Evolutionary conservation across 2,888 invertebrate genomes (phyloP).

Genomic region (Eutolmus rufibarbis): DNA sequence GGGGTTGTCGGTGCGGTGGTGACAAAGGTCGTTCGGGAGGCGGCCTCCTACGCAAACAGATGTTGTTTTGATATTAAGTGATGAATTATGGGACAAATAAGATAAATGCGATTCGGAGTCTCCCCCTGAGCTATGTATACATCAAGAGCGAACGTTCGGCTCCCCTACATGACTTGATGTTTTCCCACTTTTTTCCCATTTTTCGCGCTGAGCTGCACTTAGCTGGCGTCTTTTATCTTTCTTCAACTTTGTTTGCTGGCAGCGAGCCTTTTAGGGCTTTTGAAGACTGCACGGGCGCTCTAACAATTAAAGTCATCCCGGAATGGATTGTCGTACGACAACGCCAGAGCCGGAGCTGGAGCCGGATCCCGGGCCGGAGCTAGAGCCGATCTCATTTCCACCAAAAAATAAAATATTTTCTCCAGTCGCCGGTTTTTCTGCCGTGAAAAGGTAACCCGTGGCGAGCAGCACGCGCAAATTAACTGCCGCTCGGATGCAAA

Average conservation of each 20-base stretch:
- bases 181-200: background rate
- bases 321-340: background rate
- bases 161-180: background rate
- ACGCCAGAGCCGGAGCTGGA: background rate
- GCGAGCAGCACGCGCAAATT: background rate
- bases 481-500: background rate
- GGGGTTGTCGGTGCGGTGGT: background rate
- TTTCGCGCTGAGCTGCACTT: background rate
- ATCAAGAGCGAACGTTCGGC: background rate
- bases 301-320: background rate
- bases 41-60: constrained; percentile 34
- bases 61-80: constrained; percentile 46
- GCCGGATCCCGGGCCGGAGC: background rate
- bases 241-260: background rate
- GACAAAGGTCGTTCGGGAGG: background rate
- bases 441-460: background rate
- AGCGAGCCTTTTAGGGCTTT: background rate
- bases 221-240: background rate
- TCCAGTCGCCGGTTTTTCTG: background rate
- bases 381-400: background rate
- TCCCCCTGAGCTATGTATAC: background rate
- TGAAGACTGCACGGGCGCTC: background rate
- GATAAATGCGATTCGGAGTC: background rate
- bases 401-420: background rate
- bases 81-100: constrained; percentile 44